Base-by-base conservation (phyloP, 2,797 vertebrate species). In the Molossus alvarezi region DNA sequence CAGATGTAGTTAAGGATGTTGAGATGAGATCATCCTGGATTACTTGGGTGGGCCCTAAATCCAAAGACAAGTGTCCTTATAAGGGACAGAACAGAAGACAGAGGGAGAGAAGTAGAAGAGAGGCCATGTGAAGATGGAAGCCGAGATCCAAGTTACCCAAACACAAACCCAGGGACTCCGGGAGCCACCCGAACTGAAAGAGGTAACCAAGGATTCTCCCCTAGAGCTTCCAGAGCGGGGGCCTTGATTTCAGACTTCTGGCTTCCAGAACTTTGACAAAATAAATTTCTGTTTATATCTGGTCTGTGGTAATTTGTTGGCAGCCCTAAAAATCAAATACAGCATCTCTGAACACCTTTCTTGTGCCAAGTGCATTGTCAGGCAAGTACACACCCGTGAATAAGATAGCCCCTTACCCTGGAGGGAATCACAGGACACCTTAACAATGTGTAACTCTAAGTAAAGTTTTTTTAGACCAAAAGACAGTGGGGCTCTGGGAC, bases 21-120 rank as follows among this genome's bases (percentile, higher is more conserved):
- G 71, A 95, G 29, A 72, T 64, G 88, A 84, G 17, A 87, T 88
- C 48, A 58, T 62, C 57, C 33, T 76, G 48, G 23, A 37, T 79
- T 85, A 58, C 29, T 27, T 41, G 1, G 27, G 37, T 77, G 17
- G 33, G 29, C n/a, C 53, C 41, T 81, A 81, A 71, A 67, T 69
- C 8, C 55, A 76, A 53, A 41, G 55, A 60, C 11, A 76, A 69
- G 55, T 18, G 21, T 79, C 25, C 9, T 79, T n/a, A 33, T 51
- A 85, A 85, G 20, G 41, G 60, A 21, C 53, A 69, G 51, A 81
- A 86, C 33, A 81, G 57, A 65, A 73, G 57, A 41, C 4, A 57
- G 21, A 69, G 14, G 60, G 10, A 84, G 37, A 72, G 21, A 67
- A 73, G 12, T 33, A 33, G 33, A 67, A 29, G 41, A 82, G 25